Evolutionary conservation across 2,113 vertebrate species (phyloP), one percentile per base, ranked within the genome.

Genomic region (Campylomormyrus numenius): DNA sequence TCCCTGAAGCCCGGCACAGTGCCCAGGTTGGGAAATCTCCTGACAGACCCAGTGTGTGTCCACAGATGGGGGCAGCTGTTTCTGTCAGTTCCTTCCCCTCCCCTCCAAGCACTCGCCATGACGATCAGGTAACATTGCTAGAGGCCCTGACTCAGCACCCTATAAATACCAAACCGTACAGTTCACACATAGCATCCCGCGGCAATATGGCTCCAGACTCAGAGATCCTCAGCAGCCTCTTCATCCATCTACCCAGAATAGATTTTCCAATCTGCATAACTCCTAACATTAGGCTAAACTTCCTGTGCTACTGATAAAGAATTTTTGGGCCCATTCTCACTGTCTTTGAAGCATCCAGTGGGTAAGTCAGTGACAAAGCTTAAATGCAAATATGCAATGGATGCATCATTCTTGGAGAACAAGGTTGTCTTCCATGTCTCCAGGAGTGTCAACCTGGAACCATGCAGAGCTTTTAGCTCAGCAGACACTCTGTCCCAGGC

Each of bases 21-120:
- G 49, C 87, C 53, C 19, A 39, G 35, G 50, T 35, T 88, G 13
- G 87, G 87, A 45, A n/a, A 58, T 31, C 52, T 88, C 50, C 53
- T 62, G 87, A 62, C 50, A 42, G 35, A 9, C 35, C 56, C 39
- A n/a, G 46, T 35, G 46, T 53, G 85, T 87, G 15, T 53, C n/a
- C 85, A 31, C 42, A 35, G 85, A 53, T 17, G 11, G 27, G 46
- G 85, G 48, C 85, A 87, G 53, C 87, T 88, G 87, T 66, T n/a
- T 88, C 87, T 66, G 56, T 88, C 87, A 88, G 87, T 88, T 45
- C 52, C 19, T 49, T 86, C 17, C 31, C 86, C 53, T 39, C 87
- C 56, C 56, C 49, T 53, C 52, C 87, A n/a, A n/a, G 52, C 2
- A 31, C 87, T 46, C 35, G 0, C 56, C 56, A 50, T 88, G 56